These are phyloP conservation scores for Ditula angustiorana DNA, from an alignment of 2,888 invertebrate genomes.

Conservation along the genomic window DNA sequence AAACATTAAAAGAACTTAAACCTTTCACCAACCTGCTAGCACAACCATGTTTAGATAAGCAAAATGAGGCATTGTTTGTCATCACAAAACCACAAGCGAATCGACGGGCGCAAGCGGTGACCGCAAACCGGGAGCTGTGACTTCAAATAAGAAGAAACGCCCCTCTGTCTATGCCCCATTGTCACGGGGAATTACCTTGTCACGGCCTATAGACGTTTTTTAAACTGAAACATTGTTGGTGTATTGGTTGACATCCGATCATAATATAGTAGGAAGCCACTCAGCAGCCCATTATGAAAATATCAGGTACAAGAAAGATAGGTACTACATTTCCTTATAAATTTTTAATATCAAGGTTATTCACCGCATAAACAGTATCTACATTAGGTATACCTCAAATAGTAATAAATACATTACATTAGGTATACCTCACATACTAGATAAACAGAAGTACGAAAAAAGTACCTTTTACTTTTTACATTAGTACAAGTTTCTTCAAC, in stretches of 20 bases:
- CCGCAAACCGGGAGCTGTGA: conserved; percentile 68
- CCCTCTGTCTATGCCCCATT: conserved; percentile 56
- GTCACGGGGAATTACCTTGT: conserved; percentile 68
- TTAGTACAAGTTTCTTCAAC: too few species aligned
- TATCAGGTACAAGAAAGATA: too few species aligned
- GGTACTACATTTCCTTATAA: too few species aligned
- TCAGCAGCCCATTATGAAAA: too few species aligned
- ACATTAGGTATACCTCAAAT: too few species aligned
- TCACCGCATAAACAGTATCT: too few species aligned
- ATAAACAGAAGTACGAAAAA: too few species aligned
- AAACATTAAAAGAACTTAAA: neutral
- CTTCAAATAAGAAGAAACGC: conserved; percentile 78
- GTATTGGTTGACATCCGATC: neutral
- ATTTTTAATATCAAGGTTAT: too few species aligned
- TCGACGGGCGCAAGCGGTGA: conserved; percentile 66
- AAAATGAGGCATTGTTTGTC: conserved; percentile 28
- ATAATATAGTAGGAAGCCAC: neutral
- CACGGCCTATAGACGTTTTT: conserved; percentile 39
- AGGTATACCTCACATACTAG: too few species aligned
- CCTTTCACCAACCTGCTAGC: neutral
- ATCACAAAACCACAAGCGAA: conserved; percentile 63
- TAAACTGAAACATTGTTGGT: neutral
- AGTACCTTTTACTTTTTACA: too few species aligned
- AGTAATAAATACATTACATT: too few species aligned
- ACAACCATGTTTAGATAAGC: conserved; percentile 26